Base-by-base conservation (phyloP, 2,888 invertebrate species). In the Eilema sororculum region DNA sequence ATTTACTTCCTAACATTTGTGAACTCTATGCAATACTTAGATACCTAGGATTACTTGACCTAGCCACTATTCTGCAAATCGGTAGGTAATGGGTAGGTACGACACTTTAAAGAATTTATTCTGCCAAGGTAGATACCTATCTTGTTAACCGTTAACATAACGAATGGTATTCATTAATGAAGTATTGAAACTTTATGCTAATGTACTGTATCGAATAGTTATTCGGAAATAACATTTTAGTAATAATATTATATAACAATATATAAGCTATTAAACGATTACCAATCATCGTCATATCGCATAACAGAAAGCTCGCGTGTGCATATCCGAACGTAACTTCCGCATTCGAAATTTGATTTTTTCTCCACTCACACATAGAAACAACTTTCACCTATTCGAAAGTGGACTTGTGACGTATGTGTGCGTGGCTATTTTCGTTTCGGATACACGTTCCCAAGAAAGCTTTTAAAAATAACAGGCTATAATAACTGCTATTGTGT, bases 331-430 rank as follows among this genome's bases (percentile, higher is more conserved):
- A 83, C 78, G 77, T 79, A 77, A 87, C 86, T 88, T 89, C 89
- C 89, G 88, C 78, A 63, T 87, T 82, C 82, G 84, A 86, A 87
- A 80, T 84, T 84, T 78, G 78, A 81, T 76, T 84, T 83, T 84
- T 81, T 77, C 77, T 69, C 76, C 79, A 78, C 83, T 76, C 84
- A 81, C 83, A 80, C 82, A 78, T 78, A 78, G 73, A 75, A 75
- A 75, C 79, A 77, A 87, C 88, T 88, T 88, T 88, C 88, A 83
- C 88, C 79, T 76, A 80, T 86, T 86, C 79, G 87, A 88, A 88
- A 88, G 88, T 87, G 77, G 74, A 66, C 69, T 77, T 69, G 69
- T 80, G 84, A 80, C 77, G 83, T 65, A 30, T 80, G 76, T 78
- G 74, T 76, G 71, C 72, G 78, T 73, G 58, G 79, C 75, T 82